A percentile compares a stretch with the other conserved stretches of the same genome.
These are phyloP conservation scores for Pelodiscus sinensis DNA, from an alignment of 2,113 vertebrate species.

Conservation along the genomic window DNA sequence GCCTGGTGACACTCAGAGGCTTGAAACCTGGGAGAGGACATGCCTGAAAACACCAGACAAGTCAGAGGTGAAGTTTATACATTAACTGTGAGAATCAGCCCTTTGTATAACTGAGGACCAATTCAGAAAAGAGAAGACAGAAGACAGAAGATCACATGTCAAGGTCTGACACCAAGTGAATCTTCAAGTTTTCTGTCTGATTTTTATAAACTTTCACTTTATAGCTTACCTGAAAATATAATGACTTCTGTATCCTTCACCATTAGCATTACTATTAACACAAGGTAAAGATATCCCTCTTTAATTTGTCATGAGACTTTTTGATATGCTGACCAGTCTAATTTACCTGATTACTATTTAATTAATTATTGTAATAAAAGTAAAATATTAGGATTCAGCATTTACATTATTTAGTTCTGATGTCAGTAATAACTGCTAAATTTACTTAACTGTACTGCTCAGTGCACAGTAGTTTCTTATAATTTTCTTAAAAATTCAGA, in stretches of 20 bases:
- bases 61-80: background rate
- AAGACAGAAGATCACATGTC: background rate
- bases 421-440: conserved; percentile 37
- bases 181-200: background rate
- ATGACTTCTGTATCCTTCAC: background rate
- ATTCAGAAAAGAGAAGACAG: background rate
- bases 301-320: background rate
- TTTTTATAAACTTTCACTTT: background rate
- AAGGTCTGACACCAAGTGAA: background rate
- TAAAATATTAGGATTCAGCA: background rate
- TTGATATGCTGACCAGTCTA: conserved; percentile 4
- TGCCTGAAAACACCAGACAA: background rate
- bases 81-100: background rate
- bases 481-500: conserved; percentile 35
- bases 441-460: conserved; percentile 19
- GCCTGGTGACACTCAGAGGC: background rate
- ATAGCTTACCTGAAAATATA: background rate
- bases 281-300: background rate
- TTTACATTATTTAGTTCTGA: conserved; percentile 1
- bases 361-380: background rate
- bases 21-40: background rate
- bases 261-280: conserved; percentile 26
- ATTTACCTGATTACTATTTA: conserved; percentile 8
- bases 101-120: background rate
- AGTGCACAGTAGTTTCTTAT: conserved; percentile 34